phyloP scores from a whole-genome alignment of 1,140 invertebrate species.

The Frieseomelitta varia region DNA sequence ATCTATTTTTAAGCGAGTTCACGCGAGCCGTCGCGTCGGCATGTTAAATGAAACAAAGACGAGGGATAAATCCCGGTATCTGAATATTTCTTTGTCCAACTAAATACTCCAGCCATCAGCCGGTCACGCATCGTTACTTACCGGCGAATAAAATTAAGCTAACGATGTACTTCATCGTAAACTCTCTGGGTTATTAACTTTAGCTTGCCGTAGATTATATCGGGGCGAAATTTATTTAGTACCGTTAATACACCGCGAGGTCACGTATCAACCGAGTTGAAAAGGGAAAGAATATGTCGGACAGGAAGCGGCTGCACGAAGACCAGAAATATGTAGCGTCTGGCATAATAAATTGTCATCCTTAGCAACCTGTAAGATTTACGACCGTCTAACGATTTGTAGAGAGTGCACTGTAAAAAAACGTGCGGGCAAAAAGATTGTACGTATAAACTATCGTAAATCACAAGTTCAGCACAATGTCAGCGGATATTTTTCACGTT shows the following conservation, averaged over 20 bases:
- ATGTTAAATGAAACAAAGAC: not conserved
- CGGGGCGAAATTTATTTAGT: conserved; percentile 59
- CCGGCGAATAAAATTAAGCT: conserved; percentile 63
- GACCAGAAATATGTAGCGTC: conserved; percentile 3
- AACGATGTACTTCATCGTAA: conserved; percentile 59
- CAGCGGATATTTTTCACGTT: not conserved
- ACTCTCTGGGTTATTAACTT: conserved; percentile 65
- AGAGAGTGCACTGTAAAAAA: not conserved
- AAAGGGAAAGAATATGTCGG: conserved; percentile 35
- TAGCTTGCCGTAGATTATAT: conserved; percentile 56
- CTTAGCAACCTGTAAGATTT: not conserved
- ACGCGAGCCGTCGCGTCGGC: not conserved
- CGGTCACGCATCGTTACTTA: conserved; percentile 65
- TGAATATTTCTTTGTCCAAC: conserved; percentile 47
- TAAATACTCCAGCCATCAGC: conserved; percentile 47
- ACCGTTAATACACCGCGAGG: conserved; percentile 52
- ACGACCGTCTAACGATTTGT: not conserved
- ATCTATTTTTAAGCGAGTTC: not conserved
- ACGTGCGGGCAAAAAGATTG: not conserved
- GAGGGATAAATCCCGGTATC: conserved; percentile 16
- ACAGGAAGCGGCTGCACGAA: not conserved
- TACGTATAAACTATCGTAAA: not conserved
- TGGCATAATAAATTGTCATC: not conserved
- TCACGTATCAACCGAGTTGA: conserved; percentile 28
- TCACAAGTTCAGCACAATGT: not conserved